Evolutionary conservation across 2,797 vertebrate genomes (phyloP), one percentile per base, ranked within the genome.

Genomic region (Cirrhinus mrigala): DNA sequence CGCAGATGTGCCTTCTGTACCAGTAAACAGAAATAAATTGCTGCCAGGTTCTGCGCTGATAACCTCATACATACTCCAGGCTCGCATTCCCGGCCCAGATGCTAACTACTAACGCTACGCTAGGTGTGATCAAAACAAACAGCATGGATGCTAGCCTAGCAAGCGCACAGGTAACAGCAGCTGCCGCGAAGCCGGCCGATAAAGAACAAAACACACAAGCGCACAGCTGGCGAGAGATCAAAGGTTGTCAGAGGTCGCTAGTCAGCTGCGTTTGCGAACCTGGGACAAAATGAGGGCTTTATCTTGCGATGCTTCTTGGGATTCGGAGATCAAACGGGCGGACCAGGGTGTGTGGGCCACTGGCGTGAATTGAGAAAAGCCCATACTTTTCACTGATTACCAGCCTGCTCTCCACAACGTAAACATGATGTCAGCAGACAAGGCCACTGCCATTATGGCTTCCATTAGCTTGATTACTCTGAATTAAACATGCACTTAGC

Each of bases 401-500:
- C 92, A 90, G 89, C 89, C 81, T 50, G 88, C 79, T 87, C 87
- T 92, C 83, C 78, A 75, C 76, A 92, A 91, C 88, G 88, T 94
- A 94, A 94, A 94, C 91, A 94, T 6, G 6, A 89, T 88, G 92
- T 93, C 91, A 90, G 88, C 89, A 75, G 87, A 91, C 62, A 90
- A 85, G 79, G 88, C 80, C 79, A 69, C 80, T 79, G 48, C 80
- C 87, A 64, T 90, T 66, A 60, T 88, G 89, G 91, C 90, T 91
- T 92, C 92, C 91, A 94, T 94, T 94, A 92, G 88, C 85, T 89
- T 89, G 92, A 92, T 89, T 92, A 87, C 89, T 82, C 83, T 81
- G 86, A 92, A 92, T 93, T 82, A 92, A 93, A 93, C 92, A 92
- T 88, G 79, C 86, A 89, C 87, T 91, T 88, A 82, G 84, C 81